Evolutionary conservation across 1,140 invertebrate species (phyloP), one percentile per base, ranked within the genome.

Genomic region (Platyscapa corneri): DNA sequence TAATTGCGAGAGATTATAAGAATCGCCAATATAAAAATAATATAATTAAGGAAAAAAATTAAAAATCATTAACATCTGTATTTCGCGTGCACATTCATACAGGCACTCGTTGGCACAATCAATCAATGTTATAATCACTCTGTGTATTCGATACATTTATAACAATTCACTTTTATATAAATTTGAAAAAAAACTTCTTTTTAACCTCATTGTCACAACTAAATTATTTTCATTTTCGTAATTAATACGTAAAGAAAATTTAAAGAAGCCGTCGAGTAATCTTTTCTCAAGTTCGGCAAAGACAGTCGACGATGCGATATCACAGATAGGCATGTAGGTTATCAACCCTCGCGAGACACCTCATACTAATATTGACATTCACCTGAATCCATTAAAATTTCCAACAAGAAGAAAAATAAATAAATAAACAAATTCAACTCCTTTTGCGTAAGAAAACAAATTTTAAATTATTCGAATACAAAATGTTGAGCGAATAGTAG

Each of bases 281-380:
- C 27, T 80, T 74, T 46, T 85, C 77, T 75, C 39, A 53, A 64
- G n/a, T 56, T 81, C 84, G 70, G 74, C 84, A 64, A 60, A 83
- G 42, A 82, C 74, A 56, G 56, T 82, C 84, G 84, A 86, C 80
- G 46, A 82, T 86, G 49, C 53, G 84, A 82, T 86, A 86, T 86
- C 84, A 86, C 84, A 86, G 84, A 82, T 56, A 86, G 79, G 74
- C 60, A 60, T 78, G 32, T 77, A 70, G 72, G 42, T 86, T n/a
- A 32, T 80, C 75, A 75, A 80, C 46, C 67, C 84, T 81, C 78
- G 67, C 39, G 56, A 75, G 78, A 81, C 42, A 81, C 53, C 76
- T 64, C 77, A 30, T 20, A 70, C 60, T 34, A 34, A 42, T 60
- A 30, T 27, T 64, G 32, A 81, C 34, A 67, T 60, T 67, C 46